Evolutionary conservation across 1,140 invertebrate species (phyloP), one percentile per base, ranked within the genome.

Genomic region (Sycophaga agraensis): DNA sequence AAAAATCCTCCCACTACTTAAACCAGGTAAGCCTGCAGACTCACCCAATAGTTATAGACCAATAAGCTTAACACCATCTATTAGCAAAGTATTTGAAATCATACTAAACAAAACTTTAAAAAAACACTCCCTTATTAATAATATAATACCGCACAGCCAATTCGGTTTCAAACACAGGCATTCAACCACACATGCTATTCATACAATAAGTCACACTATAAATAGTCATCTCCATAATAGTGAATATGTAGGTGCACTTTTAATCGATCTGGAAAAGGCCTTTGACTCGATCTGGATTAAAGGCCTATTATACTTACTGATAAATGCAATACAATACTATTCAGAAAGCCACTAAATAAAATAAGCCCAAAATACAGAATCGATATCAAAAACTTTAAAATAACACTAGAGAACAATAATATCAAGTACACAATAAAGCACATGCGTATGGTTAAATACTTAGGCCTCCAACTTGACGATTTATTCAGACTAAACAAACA

Each of bases 231-330:
- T 68, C 7, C 65, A 68, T 26, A 16, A 56, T 8, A 19, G 21
- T 35, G 8, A 31, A n/a, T 1, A 21, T 4, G 28, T 56, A 2
- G 49, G 39, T 4, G 49, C 56, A 2, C 37, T 24, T 21, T 17
- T 59, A 9, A 40, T 64, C 0, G 62, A 64, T 14, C 3, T 59
- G 0, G 34, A 62, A 40, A 48, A 48, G 12, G 59, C 50, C 0
- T 76, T 74, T 43, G 71, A 75, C 43, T 56, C 60, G 2, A 68
- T 74, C 2, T 72, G 68, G 68, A 64, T 69, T 12, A 53, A 64
- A 11, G 73, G 72, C 9, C 42, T 74, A 3, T 54, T 74, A 6
- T 63, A 66, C 1, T 7, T 7, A 2, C 49, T 51, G 4, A n/a
- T n/a, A 54, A 54, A 54, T 54, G 40, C 31, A 6, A 55, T 12